phyloP scores from a whole-genome alignment of 2,797 vertebrate species.

The Botia kubotai region DNA sequence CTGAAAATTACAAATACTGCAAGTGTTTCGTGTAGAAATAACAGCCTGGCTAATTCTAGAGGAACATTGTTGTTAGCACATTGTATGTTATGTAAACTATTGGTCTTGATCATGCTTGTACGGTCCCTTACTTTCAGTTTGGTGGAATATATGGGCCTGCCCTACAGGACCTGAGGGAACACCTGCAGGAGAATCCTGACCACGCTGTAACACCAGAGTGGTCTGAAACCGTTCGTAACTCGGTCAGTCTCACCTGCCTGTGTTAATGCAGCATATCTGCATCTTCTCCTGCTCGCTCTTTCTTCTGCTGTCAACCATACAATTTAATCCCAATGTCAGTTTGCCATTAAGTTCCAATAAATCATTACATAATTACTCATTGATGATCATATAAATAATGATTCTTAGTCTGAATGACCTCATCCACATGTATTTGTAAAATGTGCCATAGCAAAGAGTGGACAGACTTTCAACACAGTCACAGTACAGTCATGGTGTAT shows the following conservation, averaged over 20 bases:
- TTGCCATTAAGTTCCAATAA: no score
- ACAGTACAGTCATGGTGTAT: not conserved
- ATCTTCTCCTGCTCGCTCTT: not conserved
- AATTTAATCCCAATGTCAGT: no score
- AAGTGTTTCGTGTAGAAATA: no score
- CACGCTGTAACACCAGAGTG: slow-evolving; percentile 79
- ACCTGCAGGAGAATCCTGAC: slow-evolving; percentile 79
- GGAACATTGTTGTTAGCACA: not conserved
- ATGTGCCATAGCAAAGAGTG: no score
- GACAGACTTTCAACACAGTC: no score
- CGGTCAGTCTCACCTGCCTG: slow-evolving; percentile 69
- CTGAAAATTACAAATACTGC: not conserved
- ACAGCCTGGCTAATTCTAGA: no score
- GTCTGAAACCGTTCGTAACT: slow-evolving; percentile 79
- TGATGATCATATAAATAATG: no score
- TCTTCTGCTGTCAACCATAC: no score
- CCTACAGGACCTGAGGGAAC: slow-evolving; percentile 80
- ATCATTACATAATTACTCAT: no score
- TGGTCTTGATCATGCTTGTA: not conserved
- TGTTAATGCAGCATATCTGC: not conserved
- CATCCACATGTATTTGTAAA: no score
- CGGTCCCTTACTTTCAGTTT: slow-evolving; percentile 63
- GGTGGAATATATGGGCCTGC: slow-evolving; percentile 77
- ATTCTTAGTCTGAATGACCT: no score
- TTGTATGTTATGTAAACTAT: not conserved